Evolutionary conservation across 2,888 invertebrate genomes (phyloP).

Genomic region (Scaptomyza caliginosa): DNA sequence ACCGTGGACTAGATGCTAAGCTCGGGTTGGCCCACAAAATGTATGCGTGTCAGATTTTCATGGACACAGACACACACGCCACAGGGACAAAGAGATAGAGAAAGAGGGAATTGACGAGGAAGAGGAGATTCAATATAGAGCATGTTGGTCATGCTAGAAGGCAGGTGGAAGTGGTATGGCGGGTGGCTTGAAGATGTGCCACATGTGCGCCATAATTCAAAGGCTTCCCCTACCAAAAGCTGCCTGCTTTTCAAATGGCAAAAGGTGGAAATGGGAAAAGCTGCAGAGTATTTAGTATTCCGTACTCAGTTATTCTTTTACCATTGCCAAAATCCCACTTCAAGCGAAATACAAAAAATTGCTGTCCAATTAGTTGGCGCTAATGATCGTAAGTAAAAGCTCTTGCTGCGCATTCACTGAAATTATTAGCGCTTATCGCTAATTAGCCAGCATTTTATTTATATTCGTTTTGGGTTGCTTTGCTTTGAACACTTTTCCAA

Average conservation of each 20-base stretch:
- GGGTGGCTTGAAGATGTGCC: slow-evolving; percentile 29
- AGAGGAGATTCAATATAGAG: too few species aligned
- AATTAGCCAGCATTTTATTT: slow-evolving; percentile 15
- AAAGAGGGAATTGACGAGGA: not conserved
- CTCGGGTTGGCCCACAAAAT: slow-evolving; percentile 34
- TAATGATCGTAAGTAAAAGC: slow-evolving; percentile 29
- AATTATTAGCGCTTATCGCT: slow-evolving; percentile 11
- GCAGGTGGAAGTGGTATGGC: not conserved
- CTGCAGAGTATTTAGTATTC: slow-evolving; percentile 40
- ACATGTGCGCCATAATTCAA: slow-evolving; percentile 72
- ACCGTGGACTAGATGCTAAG: slow-evolving; percentile 9
- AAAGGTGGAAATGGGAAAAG: not conserved
- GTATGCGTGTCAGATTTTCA: slow-evolving; percentile 77
- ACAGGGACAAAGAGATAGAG: slow-evolving; percentile 15
- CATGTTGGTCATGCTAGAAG: too few species aligned
- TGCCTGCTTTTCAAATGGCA: slow-evolving; percentile 35
- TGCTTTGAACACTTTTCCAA: slow-evolving; percentile 1
- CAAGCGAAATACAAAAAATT: not conserved
- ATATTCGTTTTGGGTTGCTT: not conserved
- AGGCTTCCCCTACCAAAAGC: slow-evolving; percentile 20
- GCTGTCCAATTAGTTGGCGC: slow-evolving; percentile 38
- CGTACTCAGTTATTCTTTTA: not conserved
- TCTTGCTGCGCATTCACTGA: not conserved
- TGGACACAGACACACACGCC: slow-evolving; percentile 61
- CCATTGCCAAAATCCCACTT: not conserved